Percentiles rank a stretch among this genome's conserved stretches.
phyloP scores from a whole-genome alignment of 2,113 vertebrate species.

The Gobiocypris rarus region DNA sequence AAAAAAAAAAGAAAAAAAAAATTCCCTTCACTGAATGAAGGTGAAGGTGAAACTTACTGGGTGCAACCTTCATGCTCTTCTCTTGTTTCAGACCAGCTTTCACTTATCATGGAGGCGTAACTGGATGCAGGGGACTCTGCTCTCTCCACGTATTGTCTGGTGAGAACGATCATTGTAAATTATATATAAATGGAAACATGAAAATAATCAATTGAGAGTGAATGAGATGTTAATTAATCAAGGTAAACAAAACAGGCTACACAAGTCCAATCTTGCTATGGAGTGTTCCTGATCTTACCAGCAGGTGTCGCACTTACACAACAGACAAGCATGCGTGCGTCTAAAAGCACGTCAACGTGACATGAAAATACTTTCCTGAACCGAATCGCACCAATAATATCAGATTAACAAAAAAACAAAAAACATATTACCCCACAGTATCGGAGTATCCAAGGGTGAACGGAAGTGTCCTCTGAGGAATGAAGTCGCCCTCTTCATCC shows the following conservation, averaged over 20 bases:
- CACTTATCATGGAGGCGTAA: constrained; percentile 58
- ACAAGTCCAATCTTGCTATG: neutral
- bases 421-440: neutral
- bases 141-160: constrained; percentile 40
- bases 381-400: neutral
- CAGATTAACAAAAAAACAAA: neutral
- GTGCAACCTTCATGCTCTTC: neutral
- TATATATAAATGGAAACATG: neutral
- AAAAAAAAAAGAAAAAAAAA: neutral
- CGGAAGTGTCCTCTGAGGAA: constrained; percentile 31
- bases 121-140: constrained; percentile 57
- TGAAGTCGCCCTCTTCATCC: constrained; percentile 34
- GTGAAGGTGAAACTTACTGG: neutral
- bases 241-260: neutral
- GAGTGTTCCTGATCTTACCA: neutral
- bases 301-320: constrained; percentile 4
- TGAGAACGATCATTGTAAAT: neutral
- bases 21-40: neutral
- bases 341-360: neutral
- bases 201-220: too few species aligned
- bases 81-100: constrained; percentile 6
- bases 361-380: neutral
- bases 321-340: neutral
- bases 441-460: neutral
- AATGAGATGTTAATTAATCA: too few species aligned